phyloP scores from a whole-genome alignment of 2,113 vertebrate genomes.

The Motacilla tschutschensis region DNA sequence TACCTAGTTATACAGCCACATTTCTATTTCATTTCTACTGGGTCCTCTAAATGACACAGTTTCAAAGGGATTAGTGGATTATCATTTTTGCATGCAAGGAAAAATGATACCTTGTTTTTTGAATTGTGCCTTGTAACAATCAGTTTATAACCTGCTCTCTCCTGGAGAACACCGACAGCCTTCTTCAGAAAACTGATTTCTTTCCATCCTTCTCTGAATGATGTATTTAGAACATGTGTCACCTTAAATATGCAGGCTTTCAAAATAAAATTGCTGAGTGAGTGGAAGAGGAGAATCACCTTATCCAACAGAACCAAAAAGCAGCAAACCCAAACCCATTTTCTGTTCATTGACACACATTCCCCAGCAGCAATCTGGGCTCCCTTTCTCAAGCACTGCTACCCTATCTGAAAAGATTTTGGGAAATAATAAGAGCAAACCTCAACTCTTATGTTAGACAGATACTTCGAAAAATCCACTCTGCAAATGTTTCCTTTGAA shows the following conservation, averaged over 20 bases:
- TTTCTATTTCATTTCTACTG: background rate
- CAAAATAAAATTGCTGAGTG: background rate
- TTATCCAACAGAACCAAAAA: background rate
- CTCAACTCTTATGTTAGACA: background rate
- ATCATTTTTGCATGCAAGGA: background rate
- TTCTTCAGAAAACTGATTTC: background rate
- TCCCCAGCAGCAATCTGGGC: background rate
- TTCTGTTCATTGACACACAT: background rate
- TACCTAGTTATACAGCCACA: background rate
- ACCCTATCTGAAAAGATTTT: background rate
- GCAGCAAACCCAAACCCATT: background rate
- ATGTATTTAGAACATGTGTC: background rate
- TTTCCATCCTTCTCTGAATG: background rate
- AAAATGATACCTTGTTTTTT: background rate
- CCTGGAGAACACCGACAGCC: background rate
- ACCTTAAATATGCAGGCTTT: background rate
- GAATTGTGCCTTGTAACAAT: background rate
- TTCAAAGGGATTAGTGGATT: background rate
- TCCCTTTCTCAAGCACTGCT: background rate
- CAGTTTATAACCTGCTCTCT: background rate
- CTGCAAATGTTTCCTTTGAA: slow-evolving; percentile 29
- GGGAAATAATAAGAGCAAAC: background rate
- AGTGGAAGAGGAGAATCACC: background rate
- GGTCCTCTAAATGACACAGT: background rate
- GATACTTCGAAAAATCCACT: background rate